Base-by-base conservation (phyloP, 2,113 vertebrate species). In the Numenius arquata region DNA sequence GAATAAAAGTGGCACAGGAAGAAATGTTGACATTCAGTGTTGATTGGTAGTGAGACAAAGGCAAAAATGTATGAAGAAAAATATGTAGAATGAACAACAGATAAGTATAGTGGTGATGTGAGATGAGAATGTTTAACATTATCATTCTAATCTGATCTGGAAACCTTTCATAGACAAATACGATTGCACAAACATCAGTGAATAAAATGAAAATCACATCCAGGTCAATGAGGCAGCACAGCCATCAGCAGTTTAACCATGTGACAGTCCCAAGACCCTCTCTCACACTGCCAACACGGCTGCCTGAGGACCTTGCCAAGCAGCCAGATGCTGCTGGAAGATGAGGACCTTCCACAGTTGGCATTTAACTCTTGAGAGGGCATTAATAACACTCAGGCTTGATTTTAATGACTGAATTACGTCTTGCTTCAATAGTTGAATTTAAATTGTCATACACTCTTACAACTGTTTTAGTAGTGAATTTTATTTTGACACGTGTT, bases 181-280 rank as follows among this genome's bases (percentile, higher is more conserved):
- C 62, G 90, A 82, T 75, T 94, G 77, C 76, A 94, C 30, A 91
- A 89, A 63, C 66, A 55, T 40, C 92, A 91, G 75, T 72, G 73
- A 81, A 62, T 45, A 25, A 63, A 71, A 88, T 56, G 47, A 38
- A 93, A 94, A 93, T 79, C 61, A 56, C 62, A 75, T 81, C 13
- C 61, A 93, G 52, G 74, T 89, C 83, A 94, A 38, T 0, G 41
- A 77, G 50, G 87, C 85, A 95, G 55, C 85, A 41, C 12, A 93
- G 53, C n/a, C 45, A 66, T 91, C 26, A 88, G 71, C 77, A 80
- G 26, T 92, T 80, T 59, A 78, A 65, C 41, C 30, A 56, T 15
- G 48, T 58, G 50, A 32, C 34, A 53, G 53, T 88, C 88, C 70
- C 85, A 70, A 12, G 66, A 53, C 72, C 53, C 19, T 6, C 68